Base-by-base conservation (phyloP, 1,140 invertebrate genomes). In the Adoxophyes honmai region DNA sequence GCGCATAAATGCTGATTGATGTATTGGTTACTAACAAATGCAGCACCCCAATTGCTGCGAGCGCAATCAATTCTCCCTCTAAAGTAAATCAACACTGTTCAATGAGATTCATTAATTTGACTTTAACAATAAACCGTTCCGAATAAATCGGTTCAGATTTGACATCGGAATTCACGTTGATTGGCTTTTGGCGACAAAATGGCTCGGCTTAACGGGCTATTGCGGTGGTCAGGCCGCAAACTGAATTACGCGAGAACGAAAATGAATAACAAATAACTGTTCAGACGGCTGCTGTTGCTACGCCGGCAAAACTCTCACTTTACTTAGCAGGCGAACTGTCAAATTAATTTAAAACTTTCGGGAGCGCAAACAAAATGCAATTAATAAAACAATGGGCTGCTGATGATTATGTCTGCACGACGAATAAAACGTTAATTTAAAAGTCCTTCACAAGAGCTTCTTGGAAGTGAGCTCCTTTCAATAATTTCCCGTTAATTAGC, bases 171-270 rank as follows among this genome's bases (percentile, higher is more conserved):
- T 52, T 38, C 48, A 37, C 15, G 36, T 34, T 60, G 58, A 64
- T 60, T 64, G 57, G 44, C 52, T 62, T 64, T 55, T 53, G 28
- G 44, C 35, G 59, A 57, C 51, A 48, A 57, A 28, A 28, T 28
- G 21, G 5, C 39, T 4, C 6, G 10, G 34, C 34, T 21, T n/a
- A 28, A 28, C 39, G 39, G 9, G 15, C 15, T 15, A 18, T 42
- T 21, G 39, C 39, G 39, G 39, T 44, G 10, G 15, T 42, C 13
- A 42, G 10, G 18, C 18, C 15, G 10, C 15, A 44, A 44, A 44
- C 2, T 44, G 39, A 44, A 44, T 44, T 44, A 44, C n/a, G 4
- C 39, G 18, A n/a, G 39, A 44, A 44, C 9, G 38, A 39, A 39
- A 44, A 44, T 44, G 39, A 44, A 44, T 44, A 44, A 44, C 6